Conservation (phyloP, 2,797 vertebrate genomes). For the Smutsia gigantea region DNA sequence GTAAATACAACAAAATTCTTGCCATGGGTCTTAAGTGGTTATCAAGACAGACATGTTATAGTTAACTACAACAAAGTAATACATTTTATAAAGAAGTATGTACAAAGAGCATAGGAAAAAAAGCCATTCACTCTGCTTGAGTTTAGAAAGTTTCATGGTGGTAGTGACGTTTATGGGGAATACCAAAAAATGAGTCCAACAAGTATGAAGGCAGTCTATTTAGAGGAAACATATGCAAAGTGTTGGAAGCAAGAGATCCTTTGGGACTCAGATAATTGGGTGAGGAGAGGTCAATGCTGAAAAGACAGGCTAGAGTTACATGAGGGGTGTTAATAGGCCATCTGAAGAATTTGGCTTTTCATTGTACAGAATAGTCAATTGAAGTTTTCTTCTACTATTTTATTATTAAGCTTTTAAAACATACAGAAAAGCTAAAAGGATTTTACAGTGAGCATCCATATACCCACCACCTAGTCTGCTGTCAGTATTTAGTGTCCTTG, state of each 20-base stretch:
- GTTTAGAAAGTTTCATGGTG: constrained; percentile 50
- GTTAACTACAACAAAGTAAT: background rate
- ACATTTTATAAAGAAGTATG: constrained; percentile 27
- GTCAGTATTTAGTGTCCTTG: constrained; percentile 2
- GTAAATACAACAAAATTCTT: background rate
- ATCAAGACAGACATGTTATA: background rate
- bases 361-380: background rate
- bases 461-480: background rate
- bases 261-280: background rate
- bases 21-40: background rate
- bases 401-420: constrained; percentile 13
- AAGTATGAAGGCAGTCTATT: background rate
- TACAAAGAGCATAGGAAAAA: constrained; percentile 1
- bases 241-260: background rate
- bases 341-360: background rate
- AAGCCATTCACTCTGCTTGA: background rate
- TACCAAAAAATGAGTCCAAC: background rate
- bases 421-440: background rate
- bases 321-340: background rate
- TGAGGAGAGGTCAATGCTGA: background rate
- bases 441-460: background rate
- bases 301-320: constrained; percentile 1
- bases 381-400: background rate
- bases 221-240: constrained; percentile 11
- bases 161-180: background rate